A percentile compares a stretch with the other conserved stretches of the same genome.
Conservation (phyloP, 2,888 invertebrate species). For the Drosophila helvetica region DNA sequence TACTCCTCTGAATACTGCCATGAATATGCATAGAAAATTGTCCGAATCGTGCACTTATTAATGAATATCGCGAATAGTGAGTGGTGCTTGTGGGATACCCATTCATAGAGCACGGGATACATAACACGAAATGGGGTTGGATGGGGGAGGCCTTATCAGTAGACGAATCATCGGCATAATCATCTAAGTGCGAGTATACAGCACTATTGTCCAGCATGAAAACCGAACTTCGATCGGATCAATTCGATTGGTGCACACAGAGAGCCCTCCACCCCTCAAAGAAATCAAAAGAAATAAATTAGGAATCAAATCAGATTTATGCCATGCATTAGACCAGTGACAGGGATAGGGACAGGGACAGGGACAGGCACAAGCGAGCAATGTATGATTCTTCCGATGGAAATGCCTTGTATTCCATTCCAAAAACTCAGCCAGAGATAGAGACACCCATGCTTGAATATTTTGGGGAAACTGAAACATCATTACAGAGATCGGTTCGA, state of each 20-base stretch:
- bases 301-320: constrained; percentile 29
- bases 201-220: constrained; percentile 13
- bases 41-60: no score
- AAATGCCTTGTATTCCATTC: neutral
- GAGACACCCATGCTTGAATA: neutral
- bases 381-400: neutral
- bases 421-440: neutral
- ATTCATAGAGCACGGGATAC: no score
- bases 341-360: constrained; percentile 12
- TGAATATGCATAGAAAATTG: no score
- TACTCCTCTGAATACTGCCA: no score
- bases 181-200: neutral
- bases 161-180: neutral
- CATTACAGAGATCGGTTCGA: neutral
- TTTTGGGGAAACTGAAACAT: neutral
- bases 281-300: constrained; percentile 11
- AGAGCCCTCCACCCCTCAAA: neutral
- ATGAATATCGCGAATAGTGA: no score
- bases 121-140: no score
- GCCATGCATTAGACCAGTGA: neutral
- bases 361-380: constrained; percentile 26
- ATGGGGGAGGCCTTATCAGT: no score
- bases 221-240: constrained; percentile 11
- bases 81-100: no score
- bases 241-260: constrained; percentile 7